These are phyloP conservation scores for Latheticus oryzae DNA, from an alignment of 2,888 invertebrate species.

Conservation along the genomic window DNA sequence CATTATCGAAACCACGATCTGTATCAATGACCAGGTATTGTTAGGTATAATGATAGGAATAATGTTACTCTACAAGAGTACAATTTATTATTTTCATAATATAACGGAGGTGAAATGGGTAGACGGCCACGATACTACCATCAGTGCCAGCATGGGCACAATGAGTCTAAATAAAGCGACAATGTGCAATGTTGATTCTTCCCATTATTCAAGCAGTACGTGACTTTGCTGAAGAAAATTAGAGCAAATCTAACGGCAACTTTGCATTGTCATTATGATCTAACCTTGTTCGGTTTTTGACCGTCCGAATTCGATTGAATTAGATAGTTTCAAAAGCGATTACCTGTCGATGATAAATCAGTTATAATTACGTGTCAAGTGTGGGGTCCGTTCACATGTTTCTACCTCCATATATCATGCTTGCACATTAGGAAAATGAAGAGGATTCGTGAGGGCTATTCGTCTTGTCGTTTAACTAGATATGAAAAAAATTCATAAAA, in stretches of 20 bases:
- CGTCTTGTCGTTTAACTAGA: conserved; percentile 11
- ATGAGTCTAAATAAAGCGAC: conserved; percentile 27
- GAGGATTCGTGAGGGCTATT: conserved; percentile 17
- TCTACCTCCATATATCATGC: conserved; percentile 15
- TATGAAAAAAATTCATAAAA: conserved; percentile 2
- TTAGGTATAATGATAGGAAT: conserved; percentile 41
- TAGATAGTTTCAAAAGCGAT: conserved; percentile 20
- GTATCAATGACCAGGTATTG: conserved; percentile 36
- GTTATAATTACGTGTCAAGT: conserved; percentile 29
- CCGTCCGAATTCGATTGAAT: conserved; percentile 13
- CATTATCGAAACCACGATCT: conserved; percentile 40
- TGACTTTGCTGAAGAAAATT: not conserved
- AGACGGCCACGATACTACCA: conserved; percentile 37
- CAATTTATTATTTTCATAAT: conserved; percentile 43
- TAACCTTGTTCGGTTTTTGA: conserved; percentile 11
- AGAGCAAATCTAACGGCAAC: no score
- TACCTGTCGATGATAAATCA: conserved; percentile 31
- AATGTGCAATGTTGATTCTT: conserved; percentile 5
- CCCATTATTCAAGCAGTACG: conserved; percentile 1
- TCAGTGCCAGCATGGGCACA: conserved; percentile 28
- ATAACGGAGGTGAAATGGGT: conserved; percentile 40
- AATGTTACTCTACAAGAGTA: conserved; percentile 35
- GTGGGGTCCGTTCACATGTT: conserved; percentile 23
- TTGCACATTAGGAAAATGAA: conserved; percentile 25
- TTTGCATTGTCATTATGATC: no score